phyloP scores from a whole-genome alignment of 2,113 vertebrate genomes.

The Notarius lentiginosus region DNA sequence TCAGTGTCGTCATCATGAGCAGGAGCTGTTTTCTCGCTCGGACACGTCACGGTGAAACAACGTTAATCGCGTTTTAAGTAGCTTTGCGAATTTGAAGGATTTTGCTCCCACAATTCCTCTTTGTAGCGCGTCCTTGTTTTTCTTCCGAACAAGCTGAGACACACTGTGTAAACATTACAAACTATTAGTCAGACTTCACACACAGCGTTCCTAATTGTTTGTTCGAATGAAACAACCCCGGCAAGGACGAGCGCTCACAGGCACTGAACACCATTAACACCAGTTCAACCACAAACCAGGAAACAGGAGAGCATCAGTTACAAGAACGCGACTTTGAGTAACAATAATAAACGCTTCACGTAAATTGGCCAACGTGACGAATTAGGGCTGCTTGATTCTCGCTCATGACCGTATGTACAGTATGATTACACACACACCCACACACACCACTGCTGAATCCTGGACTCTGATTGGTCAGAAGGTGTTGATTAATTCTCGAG shows the following conservation, averaged over 20 bases:
- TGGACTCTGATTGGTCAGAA: background rate
- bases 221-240: background rate
- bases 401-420: background rate
- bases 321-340: background rate
- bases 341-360: background rate
- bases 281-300: background rate
- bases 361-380: background rate
- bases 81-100: conserved; percentile 50
- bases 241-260: background rate
- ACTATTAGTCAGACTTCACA: conserved; percentile 36
- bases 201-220: conserved; percentile 15
- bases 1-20: background rate
- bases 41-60: conserved; percentile 31
- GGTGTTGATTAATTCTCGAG: background rate
- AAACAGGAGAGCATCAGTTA: background rate
- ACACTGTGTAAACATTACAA: conserved; percentile 48
- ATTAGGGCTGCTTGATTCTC: background rate
- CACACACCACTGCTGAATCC: background rate
- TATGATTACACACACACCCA: background rate
- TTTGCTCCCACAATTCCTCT: conserved; percentile 45
- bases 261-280: background rate
- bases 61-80: conserved; percentile 53
- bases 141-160: conserved; percentile 36
- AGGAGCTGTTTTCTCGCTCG: background rate
- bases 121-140: conserved; percentile 34